phyloP scores from a whole-genome alignment of 1,140 invertebrate species.

The Tribolium castaneum region DNA sequence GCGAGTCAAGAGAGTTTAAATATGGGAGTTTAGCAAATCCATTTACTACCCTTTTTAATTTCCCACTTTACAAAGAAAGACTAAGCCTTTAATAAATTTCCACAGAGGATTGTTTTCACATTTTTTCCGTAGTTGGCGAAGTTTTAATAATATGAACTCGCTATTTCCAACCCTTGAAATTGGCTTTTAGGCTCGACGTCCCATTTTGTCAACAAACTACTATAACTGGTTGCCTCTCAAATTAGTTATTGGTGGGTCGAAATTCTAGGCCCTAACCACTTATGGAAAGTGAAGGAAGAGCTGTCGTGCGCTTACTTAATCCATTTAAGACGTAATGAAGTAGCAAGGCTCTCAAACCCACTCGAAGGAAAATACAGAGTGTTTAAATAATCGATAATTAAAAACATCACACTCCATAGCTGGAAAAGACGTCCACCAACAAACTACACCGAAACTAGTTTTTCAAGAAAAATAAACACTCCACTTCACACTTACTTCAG shows the following conservation, averaged over 20 bases:
- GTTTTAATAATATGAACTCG: neutral
- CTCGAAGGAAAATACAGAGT: neutral
- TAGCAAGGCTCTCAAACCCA: neutral
- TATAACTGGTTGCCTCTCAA: neutral
- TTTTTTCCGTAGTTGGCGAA: neutral
- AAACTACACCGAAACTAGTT: neutral
- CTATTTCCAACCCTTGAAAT: neutral
- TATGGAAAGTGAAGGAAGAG: neutral
- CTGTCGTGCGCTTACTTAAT: neutral
- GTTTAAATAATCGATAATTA: neutral
- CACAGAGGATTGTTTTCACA: no score
- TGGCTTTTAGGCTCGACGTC: neutral
- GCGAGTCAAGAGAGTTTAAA: neutral
- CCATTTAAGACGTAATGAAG: neutral
- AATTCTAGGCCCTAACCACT: neutral
- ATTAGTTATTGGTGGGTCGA: neutral
- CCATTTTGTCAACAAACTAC: neutral
- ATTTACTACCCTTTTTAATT: conserved; percentile 5
- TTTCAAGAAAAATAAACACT: neutral
- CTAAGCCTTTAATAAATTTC: neutral
- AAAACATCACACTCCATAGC: neutral
- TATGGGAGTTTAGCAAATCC: neutral
- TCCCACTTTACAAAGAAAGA: neutral
- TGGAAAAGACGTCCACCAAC: neutral
- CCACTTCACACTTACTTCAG: neutral